phyloP scores from a whole-genome alignment of 2,797 vertebrate genomes.

The Melanotaenia nigrans region DNA sequence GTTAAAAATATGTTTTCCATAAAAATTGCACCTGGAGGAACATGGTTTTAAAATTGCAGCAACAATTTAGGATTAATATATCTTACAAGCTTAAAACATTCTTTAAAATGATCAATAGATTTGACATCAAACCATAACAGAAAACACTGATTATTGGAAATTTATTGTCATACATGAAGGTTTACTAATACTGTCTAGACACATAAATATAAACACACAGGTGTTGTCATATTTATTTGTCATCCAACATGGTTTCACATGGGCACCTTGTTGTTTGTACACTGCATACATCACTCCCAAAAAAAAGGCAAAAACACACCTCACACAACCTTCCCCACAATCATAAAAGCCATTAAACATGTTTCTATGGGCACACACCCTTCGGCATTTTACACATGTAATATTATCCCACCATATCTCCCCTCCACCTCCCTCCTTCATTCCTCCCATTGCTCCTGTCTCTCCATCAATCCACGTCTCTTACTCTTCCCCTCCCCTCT shows the following conservation, averaged over 20 bases:
- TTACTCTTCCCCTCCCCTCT: conserved; percentile 18
- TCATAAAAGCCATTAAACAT: conserved; percentile 75
- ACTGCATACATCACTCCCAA: conserved; percentile 39
- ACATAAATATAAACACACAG: conserved; percentile 8
- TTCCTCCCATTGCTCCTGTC: conserved; percentile 40
- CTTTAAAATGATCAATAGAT: background rate
- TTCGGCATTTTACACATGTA: conserved; percentile 74
- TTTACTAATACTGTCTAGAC: conserved; percentile 16
- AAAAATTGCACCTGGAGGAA: background rate
- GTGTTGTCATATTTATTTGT: conserved; percentile 1
- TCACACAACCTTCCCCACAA: conserved; percentile 62
- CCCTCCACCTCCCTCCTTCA: conserved; percentile 46
- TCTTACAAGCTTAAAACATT: background rate
- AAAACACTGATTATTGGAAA: background rate
- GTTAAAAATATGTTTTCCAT: background rate
- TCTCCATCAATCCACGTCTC: conserved; percentile 54
- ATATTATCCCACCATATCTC: conserved; percentile 69
- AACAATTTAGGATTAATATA: background rate
- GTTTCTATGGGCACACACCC: conserved; percentile 75
- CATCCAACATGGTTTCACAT: conserved; percentile 2
- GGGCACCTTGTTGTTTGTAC: conserved; percentile 53
- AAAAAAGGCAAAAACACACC: conserved; percentile 25
- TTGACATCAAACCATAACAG: background rate
- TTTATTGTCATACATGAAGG: background rate
- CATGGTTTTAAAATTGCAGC: background rate